These are phyloP conservation scores for Hedychridium roseum DNA, from an alignment of 2,888 invertebrate species.

Conservation along the genomic window DNA sequence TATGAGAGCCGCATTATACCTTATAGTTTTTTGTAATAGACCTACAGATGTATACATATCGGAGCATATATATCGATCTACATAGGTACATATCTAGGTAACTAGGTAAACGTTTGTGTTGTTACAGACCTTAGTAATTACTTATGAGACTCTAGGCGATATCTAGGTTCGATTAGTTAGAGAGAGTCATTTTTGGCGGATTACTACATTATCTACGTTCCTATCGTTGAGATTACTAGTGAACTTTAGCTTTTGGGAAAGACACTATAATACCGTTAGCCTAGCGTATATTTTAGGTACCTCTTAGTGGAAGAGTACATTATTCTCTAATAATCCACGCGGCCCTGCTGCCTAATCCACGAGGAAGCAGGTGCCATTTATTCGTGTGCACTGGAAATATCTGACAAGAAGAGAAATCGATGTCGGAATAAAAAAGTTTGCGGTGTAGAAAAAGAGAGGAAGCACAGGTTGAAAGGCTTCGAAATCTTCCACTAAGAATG, in stretches of 20 bases:
- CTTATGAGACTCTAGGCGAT: slow-evolving; percentile 46
- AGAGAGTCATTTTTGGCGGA: slow-evolving; percentile 53
- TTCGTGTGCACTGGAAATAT: no score
- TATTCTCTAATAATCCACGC: no score
- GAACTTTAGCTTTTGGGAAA: slow-evolving; percentile 50
- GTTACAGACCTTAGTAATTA: slow-evolving; percentile 41
- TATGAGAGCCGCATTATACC: slow-evolving; percentile 58
- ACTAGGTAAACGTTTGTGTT: slow-evolving; percentile 45
- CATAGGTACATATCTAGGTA: slow-evolving; percentile 44
- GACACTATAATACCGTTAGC: slow-evolving; percentile 54
- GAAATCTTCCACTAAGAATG: slow-evolving; percentile 51
- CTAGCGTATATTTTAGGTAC: slow-evolving; percentile 55
- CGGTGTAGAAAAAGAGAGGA: not conserved
- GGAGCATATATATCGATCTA: slow-evolving; percentile 44
- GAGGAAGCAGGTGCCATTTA: no score
- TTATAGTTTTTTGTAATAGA: slow-evolving; percentile 60
- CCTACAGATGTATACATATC: slow-evolving; percentile 50
- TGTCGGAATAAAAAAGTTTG: no score
- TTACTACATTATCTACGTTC: slow-evolving; percentile 53
- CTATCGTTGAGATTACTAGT: slow-evolving; percentile 54
- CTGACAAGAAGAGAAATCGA: no score
- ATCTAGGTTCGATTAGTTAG: slow-evolving; percentile 60
- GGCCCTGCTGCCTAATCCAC: no score
- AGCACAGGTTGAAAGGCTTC: not conserved
- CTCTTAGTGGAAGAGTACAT: slow-evolving; percentile 48